phyloP scores from a whole-genome alignment of 2,113 vertebrate genomes.

The Macaca fascicularis region DNA sequence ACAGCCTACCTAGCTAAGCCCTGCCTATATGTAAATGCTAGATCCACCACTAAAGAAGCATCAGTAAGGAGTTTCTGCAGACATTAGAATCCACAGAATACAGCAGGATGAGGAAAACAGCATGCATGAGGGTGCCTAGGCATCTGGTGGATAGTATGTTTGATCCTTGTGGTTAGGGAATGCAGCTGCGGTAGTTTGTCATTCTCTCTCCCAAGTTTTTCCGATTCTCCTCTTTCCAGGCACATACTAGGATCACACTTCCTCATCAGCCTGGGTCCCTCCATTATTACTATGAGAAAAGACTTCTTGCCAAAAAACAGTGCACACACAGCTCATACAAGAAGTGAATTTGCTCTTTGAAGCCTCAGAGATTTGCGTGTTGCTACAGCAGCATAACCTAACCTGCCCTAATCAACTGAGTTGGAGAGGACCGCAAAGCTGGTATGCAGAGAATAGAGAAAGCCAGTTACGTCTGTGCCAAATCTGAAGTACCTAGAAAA shows the following conservation, averaged over 20 bases:
- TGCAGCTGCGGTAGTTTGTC: neutral
- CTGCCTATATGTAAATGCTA: neutral
- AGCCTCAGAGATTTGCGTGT: neutral
- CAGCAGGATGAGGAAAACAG: accelerated
- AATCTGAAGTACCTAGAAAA: neutral
- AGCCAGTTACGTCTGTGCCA: neutral
- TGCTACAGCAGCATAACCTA: neutral
- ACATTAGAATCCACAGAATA: neutral
- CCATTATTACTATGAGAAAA: neutral
- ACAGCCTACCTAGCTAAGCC: neutral
- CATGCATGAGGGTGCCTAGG: accelerated
- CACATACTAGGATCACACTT: neutral
- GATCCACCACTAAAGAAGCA: neutral
- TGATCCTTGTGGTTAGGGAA: too few species aligned
- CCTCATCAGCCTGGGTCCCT: neutral
- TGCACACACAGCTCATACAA: neutral
- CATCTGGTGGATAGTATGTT: accelerated
- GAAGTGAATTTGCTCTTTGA: neutral
- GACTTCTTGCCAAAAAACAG: neutral
- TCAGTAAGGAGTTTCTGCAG: neutral
- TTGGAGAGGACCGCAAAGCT: neutral
- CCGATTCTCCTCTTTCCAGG: neutral
- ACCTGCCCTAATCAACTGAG: neutral
- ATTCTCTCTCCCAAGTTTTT: neutral
- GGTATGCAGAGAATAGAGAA: neutral